Evolutionary conservation across 2,888 invertebrate genomes (phyloP), one percentile per base, ranked within the genome.

Genomic region (Cancer borealis): DNA sequence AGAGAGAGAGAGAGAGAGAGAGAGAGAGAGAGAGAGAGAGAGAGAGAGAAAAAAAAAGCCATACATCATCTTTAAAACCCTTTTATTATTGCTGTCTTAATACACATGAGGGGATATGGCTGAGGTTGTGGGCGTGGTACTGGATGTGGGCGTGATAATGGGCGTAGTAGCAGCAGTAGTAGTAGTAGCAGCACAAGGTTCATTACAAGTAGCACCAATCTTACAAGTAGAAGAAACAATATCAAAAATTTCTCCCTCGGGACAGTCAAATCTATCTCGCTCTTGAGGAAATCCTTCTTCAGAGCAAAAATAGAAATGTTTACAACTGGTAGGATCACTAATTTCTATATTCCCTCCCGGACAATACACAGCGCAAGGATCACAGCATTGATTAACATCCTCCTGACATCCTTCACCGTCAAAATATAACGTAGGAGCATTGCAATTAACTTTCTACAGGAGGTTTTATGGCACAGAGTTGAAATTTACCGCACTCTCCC

Each of bases 21-120:
- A 66, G 66, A 66, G 66, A 66, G 66, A 66, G 66, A 66, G 66
- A 66, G 66, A 66, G 66, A 66, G 66, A 66, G 66, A 66, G 66
- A 66, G 66, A 66, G 66, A 66, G 73, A 73, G 73, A 73, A n/a
- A 17, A n/a, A 54, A 17, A 54, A 17, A 54, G 54, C 5, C 12
- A 54, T 10, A 54, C 0, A 54, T 54, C 0, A 54, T 54, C 54
- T 14, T 14, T 54, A 17, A 66, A 66, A 1, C 4, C 17, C 17
- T 66, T 66, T 88, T 4, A 49, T 49, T 49, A 49, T 49, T 49
- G 12, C 10, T 49, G 49, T 49, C 3, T 39, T 39, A 39, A 39
- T 39, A 2, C 39, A 39, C 39, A 39, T 39, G 39, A 39, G 39
- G 39, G 39, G 39, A 2, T 39, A 2, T 0, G 39, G 39, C 39